A percentile compares a stretch with the other conserved stretches of the same genome.
Conservation (phyloP, 2,797 vertebrate genomes). For the Enteromius mattozi region DNA sequence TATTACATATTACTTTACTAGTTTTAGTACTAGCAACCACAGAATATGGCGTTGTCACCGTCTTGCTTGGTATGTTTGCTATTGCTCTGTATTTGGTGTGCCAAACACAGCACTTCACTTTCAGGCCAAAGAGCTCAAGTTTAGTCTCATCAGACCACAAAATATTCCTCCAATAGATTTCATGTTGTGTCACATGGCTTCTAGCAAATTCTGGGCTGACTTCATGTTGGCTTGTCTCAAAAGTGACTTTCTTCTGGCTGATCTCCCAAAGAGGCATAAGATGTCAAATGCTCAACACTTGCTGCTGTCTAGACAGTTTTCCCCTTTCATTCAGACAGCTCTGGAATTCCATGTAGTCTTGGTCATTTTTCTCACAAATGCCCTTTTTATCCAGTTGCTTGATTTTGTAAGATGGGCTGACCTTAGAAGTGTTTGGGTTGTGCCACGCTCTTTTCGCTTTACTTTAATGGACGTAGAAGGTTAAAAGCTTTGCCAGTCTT, state of each 20-base stretch:
- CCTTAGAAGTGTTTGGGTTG: not conserved
- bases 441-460: not conserved
- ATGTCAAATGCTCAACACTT: not conserved
- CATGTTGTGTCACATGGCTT: conserved; percentile 20
- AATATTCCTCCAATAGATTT: conserved; percentile 1
- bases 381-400: not conserved
- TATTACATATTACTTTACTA: not conserved
- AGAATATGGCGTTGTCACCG: not conserved
- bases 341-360: not conserved
- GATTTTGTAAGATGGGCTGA: not conserved
- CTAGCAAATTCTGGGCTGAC: conserved; percentile 22
- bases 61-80: not conserved
- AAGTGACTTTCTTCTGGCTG: conserved; percentile 7
- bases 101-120: conserved; percentile 10
- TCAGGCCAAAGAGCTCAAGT: conserved; percentile 18
- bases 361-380: not conserved
- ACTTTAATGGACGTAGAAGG: conserved; percentile 4
- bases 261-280: not conserved
- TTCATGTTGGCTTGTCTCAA: conserved; percentile 5
- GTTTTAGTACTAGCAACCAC: conserved; percentile 1
- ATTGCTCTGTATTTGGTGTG: not conserved
- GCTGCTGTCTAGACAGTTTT: not conserved
- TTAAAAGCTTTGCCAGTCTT: conserved; percentile 26
- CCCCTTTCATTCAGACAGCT: not conserved
- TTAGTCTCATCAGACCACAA: conserved; percentile 29